Evolutionary conservation across 2,888 invertebrate species (phyloP), one percentile per base, ranked within the genome.

Genomic region (Heteromyza rotundicornis): DNA sequence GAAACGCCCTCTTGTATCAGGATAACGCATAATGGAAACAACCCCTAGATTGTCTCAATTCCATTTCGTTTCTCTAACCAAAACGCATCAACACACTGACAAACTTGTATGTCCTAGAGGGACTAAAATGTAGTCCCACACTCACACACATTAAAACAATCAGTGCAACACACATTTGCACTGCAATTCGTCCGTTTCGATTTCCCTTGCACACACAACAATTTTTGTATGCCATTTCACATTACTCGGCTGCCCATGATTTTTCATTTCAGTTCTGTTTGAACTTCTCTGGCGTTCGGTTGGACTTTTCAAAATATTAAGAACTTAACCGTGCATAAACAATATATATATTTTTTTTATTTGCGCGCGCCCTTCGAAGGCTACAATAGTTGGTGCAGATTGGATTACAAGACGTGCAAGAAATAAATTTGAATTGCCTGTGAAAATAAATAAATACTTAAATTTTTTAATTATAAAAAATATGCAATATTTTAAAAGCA

Each of bases 41-140:
- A 76, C 75, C 79, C 79, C n/a, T 65, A 71, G 59, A 3, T 40
- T 40, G 14, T 47, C 19, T 51, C 69, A 64, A 20, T 64, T 44
- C 50, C 67, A 58, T n/a, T n/a, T 24, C 23, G 57, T 64, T 64
- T 36, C 55, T 17, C 17, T 20, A 19, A 19, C 17, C 19, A 47
- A 19, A 19, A 47, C 17, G 19, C 47, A 2, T 2, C 19, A 3
- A 17, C 20, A 8, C 47, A 47, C 19, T 12, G n/a, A n/a, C n/a
- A 40, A 40, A n/a, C n/a, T n/a, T n/a, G n/a, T n/a, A n/a, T n/a
- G n/a, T n/a, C n/a, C n/a, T n/a, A n/a, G n/a, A n/a, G 40, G 3
- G 40, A 14, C 10, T n/a, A 40, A 40, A 40, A 40, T 14, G 40
- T n/a, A 32, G 32, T 8, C 12, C 10, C 40, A 40, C 14, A 14